A percentile compares a stretch with the other conserved stretches of the same genome.
Evolutionary conservation across 2,888 invertebrate genomes (phyloP).

Genomic region (Cylloceria caligata): DNA sequence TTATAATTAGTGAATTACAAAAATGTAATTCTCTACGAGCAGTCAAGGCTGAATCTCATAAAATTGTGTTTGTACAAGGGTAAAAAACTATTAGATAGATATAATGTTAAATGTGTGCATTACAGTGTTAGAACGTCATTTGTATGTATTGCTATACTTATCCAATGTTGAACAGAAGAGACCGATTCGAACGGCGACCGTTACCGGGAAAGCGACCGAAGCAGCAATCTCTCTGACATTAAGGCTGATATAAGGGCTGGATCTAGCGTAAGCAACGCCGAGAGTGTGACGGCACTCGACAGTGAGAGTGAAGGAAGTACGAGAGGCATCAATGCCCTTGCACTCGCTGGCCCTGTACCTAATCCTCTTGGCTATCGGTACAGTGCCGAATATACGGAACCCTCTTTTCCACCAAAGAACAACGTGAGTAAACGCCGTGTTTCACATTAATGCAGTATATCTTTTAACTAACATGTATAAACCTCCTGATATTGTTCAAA

Average conservation of each 20-base stretch:
- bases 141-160: neutral
- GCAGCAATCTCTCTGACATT: constrained; percentile 96
- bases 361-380: constrained; percentile 90
- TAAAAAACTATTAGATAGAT: neutral
- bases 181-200: constrained; percentile 84
- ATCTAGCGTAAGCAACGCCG: constrained; percentile 91
- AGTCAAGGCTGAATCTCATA: neutral
- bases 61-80: neutral
- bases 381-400: constrained; percentile 92
- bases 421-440: constrained; percentile 85
- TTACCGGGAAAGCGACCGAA: constrained; percentile 92
- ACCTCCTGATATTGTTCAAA: neutral
- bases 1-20: constrained; percentile 6
- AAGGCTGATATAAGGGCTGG: constrained; percentile 95
- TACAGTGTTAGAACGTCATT: neutral
- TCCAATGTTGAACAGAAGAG: constrained; percentile 80
- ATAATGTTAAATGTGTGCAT: neutral
- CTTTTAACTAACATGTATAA: neutral
- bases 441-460: neutral
- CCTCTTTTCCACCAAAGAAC: constrained; percentile 91
- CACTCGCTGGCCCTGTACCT: constrained; percentile 92
- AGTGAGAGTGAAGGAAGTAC: constrained; percentile 86
- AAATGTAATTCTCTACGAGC: neutral
- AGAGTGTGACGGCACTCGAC: constrained; percentile 86
- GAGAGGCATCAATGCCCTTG: constrained; percentile 85